These are phyloP conservation scores for Parnassius glacialis DNA, from an alignment of 2,888 invertebrate species.

Conservation along the genomic window DNA sequence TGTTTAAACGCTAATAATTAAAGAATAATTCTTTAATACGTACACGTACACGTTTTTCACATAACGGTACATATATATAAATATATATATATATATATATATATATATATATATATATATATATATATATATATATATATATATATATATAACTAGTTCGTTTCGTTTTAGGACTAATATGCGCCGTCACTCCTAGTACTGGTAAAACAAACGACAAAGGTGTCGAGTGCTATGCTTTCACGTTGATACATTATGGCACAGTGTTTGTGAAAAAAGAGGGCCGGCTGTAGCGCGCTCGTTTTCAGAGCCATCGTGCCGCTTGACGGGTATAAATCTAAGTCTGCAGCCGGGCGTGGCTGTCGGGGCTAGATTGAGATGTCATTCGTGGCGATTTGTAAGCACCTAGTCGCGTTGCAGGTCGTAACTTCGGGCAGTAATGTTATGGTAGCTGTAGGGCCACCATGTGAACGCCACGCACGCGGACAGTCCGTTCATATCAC, in stretches of 20 bases:
- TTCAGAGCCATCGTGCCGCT: constrained; percentile 32
- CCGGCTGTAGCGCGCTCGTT: constrained; percentile 32
- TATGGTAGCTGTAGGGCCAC: constrained; percentile 1
- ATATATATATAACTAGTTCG: constrained; percentile 9
- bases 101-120: too few relatives aligned
- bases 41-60: too few relatives aligned
- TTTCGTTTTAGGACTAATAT: constrained; percentile 15
- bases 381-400: constrained; percentile 42
- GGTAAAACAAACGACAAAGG: constrained; percentile 20
- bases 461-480: neutral
- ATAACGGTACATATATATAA: neutral
- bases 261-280: constrained; percentile 38
- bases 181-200: constrained; percentile 12
- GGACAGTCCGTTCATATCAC: constrained; percentile 3
- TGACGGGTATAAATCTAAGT: constrained; percentile 41
- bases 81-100: too few relatives aligned
- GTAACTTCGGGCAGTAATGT: constrained; percentile 20
- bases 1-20: too few relatives aligned
- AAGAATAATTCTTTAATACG: too few relatives aligned
- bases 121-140: too few relatives aligned
- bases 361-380: constrained; percentile 52
- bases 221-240: constrained; percentile 20
- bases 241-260: constrained; percentile 34
- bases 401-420: constrained; percentile 21
- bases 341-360: constrained; percentile 30